These are phyloP conservation scores for Nixonia krombeini DNA, from an alignment of 1,140 invertebrate species.

Conservation along the genomic window DNA sequence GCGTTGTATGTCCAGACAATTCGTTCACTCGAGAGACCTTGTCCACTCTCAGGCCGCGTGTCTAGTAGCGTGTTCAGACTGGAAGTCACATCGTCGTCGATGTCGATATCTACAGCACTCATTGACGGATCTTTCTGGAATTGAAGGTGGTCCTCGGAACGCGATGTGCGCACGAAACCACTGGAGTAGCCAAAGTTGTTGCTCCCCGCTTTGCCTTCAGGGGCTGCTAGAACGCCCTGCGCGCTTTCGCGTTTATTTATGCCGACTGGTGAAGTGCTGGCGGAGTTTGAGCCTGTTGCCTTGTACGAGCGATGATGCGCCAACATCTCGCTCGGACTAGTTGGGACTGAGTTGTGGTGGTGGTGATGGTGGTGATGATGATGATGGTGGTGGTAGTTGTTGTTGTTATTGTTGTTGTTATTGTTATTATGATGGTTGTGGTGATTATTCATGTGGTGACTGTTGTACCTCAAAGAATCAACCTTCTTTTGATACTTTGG, in stretches of 20 bases:
- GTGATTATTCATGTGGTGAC: conserved; percentile 63
- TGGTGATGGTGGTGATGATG: conserved; percentile 68
- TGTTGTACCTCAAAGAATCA: conserved; percentile 72
- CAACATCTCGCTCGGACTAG: conserved; percentile 81
- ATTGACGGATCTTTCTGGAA: conserved; percentile 81
- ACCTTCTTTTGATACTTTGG: conserved; percentile 79
- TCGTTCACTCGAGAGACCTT: conserved; percentile 74
- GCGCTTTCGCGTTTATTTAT: conserved; percentile 67
- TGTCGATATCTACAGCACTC: conserved; percentile 89
- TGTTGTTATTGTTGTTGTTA: conserved; percentile 68
- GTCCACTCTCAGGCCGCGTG: conserved; percentile 80
- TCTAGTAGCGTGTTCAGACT: conserved; percentile 91
- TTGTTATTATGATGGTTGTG: conserved; percentile 69
- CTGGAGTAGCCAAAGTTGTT: conserved; percentile 64
- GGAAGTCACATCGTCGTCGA: conserved; percentile 93
- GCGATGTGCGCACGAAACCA: conserved; percentile 81
- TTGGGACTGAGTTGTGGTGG: conserved; percentile 83
- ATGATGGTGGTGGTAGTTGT: conserved; percentile 72
- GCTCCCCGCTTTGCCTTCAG: conserved; percentile 29
- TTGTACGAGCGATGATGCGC: conserved; percentile 67
- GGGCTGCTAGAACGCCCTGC: conserved; percentile 21
- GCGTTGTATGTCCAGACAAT: conserved; percentile 95
- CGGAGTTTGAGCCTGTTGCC: conserved; percentile 72
- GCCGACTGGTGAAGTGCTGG: conserved; percentile 72
- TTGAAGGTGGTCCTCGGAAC: conserved; percentile 89